These are phyloP conservation scores for Campylomormyrus tamandua DNA, from an alignment of 2,113 vertebrate genomes.

Conservation along the genomic window DNA sequence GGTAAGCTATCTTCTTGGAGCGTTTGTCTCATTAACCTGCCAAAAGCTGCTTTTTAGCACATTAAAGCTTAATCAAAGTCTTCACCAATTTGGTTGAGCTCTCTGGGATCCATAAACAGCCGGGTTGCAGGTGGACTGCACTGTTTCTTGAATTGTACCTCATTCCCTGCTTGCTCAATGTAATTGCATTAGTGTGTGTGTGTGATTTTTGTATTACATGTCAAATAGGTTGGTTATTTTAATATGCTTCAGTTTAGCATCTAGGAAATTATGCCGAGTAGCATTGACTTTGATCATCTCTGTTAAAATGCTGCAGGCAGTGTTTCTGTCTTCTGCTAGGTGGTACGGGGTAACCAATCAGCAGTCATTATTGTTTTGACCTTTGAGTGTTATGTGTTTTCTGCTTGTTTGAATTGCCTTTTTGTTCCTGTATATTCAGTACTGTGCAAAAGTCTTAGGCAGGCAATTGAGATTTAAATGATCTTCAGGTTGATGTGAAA, in stretches of 20 bases:
- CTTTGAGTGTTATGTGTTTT: background rate
- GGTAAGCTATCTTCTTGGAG: conserved; percentile 56
- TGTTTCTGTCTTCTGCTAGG: background rate
- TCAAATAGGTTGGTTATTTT: background rate
- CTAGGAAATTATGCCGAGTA: background rate
- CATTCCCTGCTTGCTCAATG: background rate
- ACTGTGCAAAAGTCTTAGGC: background rate
- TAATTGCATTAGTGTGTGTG: background rate
- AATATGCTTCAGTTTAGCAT: background rate
- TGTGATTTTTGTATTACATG: background rate
- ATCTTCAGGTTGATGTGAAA: background rate
- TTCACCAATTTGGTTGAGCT: background rate
- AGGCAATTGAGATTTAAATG: background rate
- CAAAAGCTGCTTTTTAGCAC: background rate
- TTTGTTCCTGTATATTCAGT: background rate
- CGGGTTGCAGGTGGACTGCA: background rate
- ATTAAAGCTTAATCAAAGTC: background rate
- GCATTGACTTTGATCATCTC: background rate
- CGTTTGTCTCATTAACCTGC: background rate
- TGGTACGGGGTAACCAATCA: background rate
- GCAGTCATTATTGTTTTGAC: background rate
- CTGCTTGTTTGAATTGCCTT: background rate
- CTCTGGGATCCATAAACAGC: background rate
- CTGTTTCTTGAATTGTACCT: background rate
- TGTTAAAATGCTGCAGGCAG: background rate